Evolutionary conservation across 2,888 invertebrate species (phyloP).

Genomic region (Euclidia mi): DNA sequence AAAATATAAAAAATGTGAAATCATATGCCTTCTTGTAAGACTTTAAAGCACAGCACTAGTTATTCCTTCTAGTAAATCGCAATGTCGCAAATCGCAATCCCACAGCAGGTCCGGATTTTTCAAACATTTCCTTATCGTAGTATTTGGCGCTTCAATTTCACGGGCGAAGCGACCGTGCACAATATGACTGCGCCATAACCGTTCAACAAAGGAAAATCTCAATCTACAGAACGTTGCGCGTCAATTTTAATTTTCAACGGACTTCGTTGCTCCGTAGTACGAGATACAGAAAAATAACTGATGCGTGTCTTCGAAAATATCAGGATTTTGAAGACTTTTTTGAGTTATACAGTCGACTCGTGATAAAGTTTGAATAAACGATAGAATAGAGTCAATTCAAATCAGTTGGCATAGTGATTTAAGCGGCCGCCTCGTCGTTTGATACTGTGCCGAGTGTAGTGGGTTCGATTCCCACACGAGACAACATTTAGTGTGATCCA

Average conservation of each 20-base stretch:
- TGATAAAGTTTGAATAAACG: too few relatives aligned
- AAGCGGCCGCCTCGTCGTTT: too few relatives aligned
- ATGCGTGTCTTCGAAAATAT: background rate
- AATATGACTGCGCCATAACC: constrained; percentile 43
- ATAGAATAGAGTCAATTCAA: too few relatives aligned
- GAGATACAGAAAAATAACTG: background rate
- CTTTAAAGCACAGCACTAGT: too few relatives aligned
- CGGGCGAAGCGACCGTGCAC: constrained; percentile 31
- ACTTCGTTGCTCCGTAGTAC: background rate
- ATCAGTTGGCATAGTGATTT: too few relatives aligned
- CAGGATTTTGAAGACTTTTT: background rate
- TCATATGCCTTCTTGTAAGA: too few relatives aligned
- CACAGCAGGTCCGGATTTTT: constrained; percentile 15
- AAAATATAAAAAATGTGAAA: too few relatives aligned
- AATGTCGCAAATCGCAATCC: background rate
- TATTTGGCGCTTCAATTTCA: constrained; percentile 47
- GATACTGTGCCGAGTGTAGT: too few relatives aligned
- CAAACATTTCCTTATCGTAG: constrained; percentile 34
- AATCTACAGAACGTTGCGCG: constrained; percentile 35
- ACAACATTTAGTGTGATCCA: too few relatives aligned
- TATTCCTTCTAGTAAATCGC: too few relatives aligned
- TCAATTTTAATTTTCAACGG: constrained; percentile 42
- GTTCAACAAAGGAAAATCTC: constrained; percentile 43
- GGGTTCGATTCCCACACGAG: too few relatives aligned
- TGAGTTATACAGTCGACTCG: too few relatives aligned